phyloP scores from a whole-genome alignment of 2,113 vertebrate genomes.

The Nerophis lumbriciformis region DNA sequence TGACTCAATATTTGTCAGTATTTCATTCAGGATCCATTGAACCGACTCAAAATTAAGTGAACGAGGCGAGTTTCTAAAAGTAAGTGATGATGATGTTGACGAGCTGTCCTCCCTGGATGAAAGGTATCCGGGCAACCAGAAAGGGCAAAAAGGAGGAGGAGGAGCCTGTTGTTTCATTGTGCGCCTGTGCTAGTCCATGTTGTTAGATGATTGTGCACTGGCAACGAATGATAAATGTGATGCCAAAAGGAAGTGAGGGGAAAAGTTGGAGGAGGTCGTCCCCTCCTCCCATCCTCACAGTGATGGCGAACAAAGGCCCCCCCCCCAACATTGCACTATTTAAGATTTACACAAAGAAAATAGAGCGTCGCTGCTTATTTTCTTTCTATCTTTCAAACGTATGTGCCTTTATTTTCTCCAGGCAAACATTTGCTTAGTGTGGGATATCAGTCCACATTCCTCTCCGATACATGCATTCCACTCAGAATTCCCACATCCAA shows the following conservation, averaged over 20 bases:
- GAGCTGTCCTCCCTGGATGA: constrained; percentile 54
- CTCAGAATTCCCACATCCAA: constrained; percentile 33
- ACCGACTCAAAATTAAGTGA: constrained; percentile 10
- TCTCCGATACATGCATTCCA: constrained; percentile 36
- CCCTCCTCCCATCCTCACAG: constrained; percentile 19
- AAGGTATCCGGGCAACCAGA: constrained; percentile 72
- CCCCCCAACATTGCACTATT: constrained; percentile 51
- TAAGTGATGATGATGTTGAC: constrained; percentile 69
- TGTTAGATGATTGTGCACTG: constrained; percentile 67
- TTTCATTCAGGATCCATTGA: constrained; percentile 4
- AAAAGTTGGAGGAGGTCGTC: constrained; percentile 56
- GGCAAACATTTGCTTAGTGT: constrained; percentile 55
- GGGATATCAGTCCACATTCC: constrained; percentile 47
- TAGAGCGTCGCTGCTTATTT: constrained; percentile 44
- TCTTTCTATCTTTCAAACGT: constrained; percentile 21
- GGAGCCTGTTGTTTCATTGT: constrained; percentile 64
- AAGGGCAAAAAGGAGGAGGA: constrained; percentile 42
- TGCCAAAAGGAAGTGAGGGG: constrained; percentile 64
- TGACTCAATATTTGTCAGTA: background rate
- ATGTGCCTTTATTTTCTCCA: constrained; percentile 19
- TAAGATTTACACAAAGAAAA: constrained; percentile 61
- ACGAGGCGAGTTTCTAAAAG: constrained; percentile 44
- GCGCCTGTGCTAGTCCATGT: constrained; percentile 59
- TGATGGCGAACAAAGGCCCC: constrained; percentile 57
- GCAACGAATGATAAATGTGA: constrained; percentile 72